These are phyloP conservation scores for Thumatha senex DNA, from an alignment of 2,888 invertebrate species.

Conservation along the genomic window DNA sequence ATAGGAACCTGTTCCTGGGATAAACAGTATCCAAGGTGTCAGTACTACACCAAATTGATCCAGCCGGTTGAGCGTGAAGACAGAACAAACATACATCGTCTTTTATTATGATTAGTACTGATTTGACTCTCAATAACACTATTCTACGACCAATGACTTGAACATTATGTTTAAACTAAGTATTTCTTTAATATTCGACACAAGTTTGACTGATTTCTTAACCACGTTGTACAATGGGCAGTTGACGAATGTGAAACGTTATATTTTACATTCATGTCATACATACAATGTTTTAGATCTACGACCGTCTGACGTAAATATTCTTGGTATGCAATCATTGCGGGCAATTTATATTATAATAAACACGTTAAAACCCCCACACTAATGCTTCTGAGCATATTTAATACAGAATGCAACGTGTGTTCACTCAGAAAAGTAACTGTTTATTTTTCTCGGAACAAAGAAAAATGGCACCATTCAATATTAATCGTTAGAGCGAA, in stretches of 20 bases:
- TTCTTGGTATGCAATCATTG: conserved; percentile 18
- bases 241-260: conserved; percentile 9
- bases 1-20: too few relatives aligned
- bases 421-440: conserved; percentile 7
- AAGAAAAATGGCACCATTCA: conserved; percentile 45
- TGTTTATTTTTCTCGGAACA: conserved; percentile 31
- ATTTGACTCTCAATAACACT: background rate
- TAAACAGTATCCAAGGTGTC: too few relatives aligned
- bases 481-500: conserved; percentile 65
- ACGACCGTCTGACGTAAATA: conserved; percentile 19
- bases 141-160: background rate
- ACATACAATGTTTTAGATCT: conserved; percentile 14
- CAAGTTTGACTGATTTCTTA: conserved; percentile 4
- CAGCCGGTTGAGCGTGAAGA: too few relatives aligned
- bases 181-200: background rate
- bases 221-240: background rate
- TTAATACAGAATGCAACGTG: conserved; percentile 5
- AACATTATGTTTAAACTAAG: background rate
- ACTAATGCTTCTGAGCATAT: conserved; percentile 12
- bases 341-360: conserved; percentile 10
- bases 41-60: too few relatives aligned
- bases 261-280: conserved; percentile 21
- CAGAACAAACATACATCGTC: too few relatives aligned
- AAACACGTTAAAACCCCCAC: conserved; percentile 17
- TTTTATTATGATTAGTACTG: too few relatives aligned